Evolutionary conservation across 2,888 invertebrate genomes (phyloP).

Genomic region (Nipponacmea schrenckii): DNA sequence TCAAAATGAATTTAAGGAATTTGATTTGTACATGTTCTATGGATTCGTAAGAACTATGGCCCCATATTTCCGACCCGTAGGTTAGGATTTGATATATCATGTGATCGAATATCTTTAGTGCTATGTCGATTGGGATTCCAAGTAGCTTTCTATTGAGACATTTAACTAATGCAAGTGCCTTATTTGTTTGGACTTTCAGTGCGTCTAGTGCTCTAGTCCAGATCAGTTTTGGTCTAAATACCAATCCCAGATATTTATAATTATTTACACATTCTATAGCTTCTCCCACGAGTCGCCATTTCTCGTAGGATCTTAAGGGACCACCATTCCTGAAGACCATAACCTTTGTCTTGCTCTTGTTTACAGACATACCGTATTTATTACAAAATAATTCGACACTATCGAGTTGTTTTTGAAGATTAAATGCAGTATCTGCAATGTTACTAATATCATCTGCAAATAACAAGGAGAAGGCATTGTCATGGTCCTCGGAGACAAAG

Average conservation of each 20-base stretch:
- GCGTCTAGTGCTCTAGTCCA: background rate
- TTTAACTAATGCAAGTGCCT: background rate
- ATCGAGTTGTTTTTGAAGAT: slow-evolving; percentile 17
- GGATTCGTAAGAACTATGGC: background rate
- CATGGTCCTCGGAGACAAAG: background rate
- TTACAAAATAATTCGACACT: slow-evolving; percentile 14
- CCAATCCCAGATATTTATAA: slow-evolving; percentile 14
- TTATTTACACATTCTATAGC: background rate
- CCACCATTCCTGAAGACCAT: slow-evolving; percentile 4
- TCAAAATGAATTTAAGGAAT: background rate
- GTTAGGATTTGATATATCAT: background rate
- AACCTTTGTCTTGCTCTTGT: slow-evolving; percentile 4
- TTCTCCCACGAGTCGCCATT: background rate
- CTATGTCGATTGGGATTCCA: background rate
- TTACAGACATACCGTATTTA: slow-evolving; percentile 6
- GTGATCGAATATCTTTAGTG: slow-evolving; percentile 1
- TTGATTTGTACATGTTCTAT: slow-evolving; percentile 6
- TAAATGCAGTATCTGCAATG: slow-evolving; percentile 11
- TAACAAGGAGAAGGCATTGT: slow-evolving; percentile 13
- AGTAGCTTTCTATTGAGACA: background rate
- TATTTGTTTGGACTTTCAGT: slow-evolving; percentile 18
- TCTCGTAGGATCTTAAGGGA: background rate
- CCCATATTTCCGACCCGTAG: background rate
- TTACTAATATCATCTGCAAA: slow-evolving; percentile 21
- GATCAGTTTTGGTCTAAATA: slow-evolving; percentile 12